Evolutionary conservation across 2,113 vertebrate genomes (phyloP).

Genomic region (Circaetus gallicus): DNA sequence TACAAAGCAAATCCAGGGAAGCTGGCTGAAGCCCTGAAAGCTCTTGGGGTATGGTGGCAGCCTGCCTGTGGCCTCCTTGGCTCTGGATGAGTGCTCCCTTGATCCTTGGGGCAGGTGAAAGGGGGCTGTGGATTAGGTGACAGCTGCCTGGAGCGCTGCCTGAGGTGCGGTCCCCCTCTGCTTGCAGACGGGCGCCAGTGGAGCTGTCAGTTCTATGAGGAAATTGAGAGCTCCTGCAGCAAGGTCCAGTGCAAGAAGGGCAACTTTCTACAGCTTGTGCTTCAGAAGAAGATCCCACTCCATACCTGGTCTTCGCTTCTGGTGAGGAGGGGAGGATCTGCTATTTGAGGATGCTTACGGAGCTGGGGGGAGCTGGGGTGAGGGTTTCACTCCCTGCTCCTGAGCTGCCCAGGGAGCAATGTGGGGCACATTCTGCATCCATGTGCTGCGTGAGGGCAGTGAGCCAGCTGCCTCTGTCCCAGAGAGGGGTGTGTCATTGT

Average conservation of each 20-base stretch:
- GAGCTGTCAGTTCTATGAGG: constrained; percentile 89
- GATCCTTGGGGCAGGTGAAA: background rate
- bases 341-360: background rate
- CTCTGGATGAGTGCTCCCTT: background rate
- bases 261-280: constrained; percentile 84
- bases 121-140: background rate
- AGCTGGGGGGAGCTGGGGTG: background rate
- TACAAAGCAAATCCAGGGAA: constrained; percentile 15
- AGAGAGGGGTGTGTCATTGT: rapidly evolving
- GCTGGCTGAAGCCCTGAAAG: background rate
- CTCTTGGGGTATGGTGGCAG: background rate
- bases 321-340: constrained; percentile 66
- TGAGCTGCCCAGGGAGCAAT: background rate
- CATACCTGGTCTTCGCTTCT: constrained; percentile 89
- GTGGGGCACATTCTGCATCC: background rate
- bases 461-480: background rate
- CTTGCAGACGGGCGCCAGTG: constrained; percentile 89
- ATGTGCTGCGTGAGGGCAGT: background rate
- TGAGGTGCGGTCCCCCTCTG: background rate
- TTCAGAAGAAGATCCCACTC: constrained; percentile 96
- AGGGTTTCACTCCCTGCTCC: background rate
- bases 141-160: background rate
- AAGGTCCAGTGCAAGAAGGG: constrained; percentile 89
- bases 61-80: background rate
- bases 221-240: constrained; percentile 92